Percentiles rank a stretch among this genome's conserved stretches.
Evolutionary conservation across 2,797 vertebrate genomes (phyloP).

Genomic region (Myripristis murdjan): DNA sequence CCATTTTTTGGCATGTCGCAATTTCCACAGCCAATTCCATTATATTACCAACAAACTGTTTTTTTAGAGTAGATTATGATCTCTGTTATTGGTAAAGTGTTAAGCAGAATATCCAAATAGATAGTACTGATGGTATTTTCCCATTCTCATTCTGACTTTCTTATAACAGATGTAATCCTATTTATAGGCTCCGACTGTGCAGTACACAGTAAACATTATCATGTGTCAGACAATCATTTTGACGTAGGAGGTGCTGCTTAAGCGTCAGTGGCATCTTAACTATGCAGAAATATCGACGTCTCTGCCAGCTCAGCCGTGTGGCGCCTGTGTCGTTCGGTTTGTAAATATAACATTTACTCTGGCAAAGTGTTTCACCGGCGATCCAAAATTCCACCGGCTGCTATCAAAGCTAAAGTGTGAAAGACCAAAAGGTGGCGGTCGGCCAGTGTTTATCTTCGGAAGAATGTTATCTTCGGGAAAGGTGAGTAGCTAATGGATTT

Average conservation of each 20-base stretch:
- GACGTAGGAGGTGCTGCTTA: not conserved
- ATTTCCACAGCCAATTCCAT: too few species aligned
- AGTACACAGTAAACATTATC: not conserved
- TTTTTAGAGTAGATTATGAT: not conserved
- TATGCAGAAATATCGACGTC: conserved; percentile 21
- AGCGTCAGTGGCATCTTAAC: conserved; percentile 23
- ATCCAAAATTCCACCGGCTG: conserved; percentile 47
- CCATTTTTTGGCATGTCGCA: too few species aligned
- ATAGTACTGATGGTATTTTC: not conserved
- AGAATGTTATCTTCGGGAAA: conserved; percentile 41
- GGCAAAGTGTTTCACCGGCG: conserved; percentile 47
- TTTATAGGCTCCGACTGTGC: not conserved
- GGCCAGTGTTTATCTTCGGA: conserved; percentile 49
- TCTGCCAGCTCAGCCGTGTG: conserved; percentile 30
- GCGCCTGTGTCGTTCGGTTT: conserved; percentile 37
- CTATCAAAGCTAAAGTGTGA: conserved; percentile 50
- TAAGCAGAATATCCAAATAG: too few species aligned
- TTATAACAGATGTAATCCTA: not conserved
- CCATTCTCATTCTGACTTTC: not conserved
- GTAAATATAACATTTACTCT: conserved; percentile 59
- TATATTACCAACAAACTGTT: not conserved
- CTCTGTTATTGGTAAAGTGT: not conserved
- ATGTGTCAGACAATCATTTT: not conserved
- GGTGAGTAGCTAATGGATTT: conserved; percentile 30
- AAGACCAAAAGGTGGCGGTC: conserved; percentile 42